Percentiles rank a stretch among this genome's conserved stretches.
Conservation (phyloP, 2,113 vertebrate species). For the Nettapus auritus region DNA sequence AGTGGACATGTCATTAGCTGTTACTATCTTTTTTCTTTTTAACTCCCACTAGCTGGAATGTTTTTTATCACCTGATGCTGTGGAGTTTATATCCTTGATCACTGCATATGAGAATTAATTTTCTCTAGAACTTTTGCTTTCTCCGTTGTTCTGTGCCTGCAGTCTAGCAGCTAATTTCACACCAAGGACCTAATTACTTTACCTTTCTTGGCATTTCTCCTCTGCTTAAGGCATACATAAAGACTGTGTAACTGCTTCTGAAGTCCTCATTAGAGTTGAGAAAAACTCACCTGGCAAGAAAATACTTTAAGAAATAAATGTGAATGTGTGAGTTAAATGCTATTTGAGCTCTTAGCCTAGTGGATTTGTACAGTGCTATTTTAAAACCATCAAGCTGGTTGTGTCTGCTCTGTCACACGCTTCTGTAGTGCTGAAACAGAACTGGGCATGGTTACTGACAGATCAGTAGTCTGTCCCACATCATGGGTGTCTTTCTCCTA, state of each 20-base stretch:
- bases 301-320: background rate
- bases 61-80: background rate
- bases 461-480: background rate
- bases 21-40: background rate
- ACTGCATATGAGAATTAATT: constrained; percentile 16
- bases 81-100: background rate
- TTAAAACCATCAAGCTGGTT: background rate
- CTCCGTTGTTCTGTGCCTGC: background rate
- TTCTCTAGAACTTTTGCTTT: constrained; percentile 20
- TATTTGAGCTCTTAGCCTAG: background rate
- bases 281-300: background rate
- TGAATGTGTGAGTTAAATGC: background rate
- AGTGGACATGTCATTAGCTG: background rate
- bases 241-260: background rate
- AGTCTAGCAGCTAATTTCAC: constrained; percentile 22
- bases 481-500: background rate
- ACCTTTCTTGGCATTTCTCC: constrained; percentile 20
- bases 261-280: constrained; percentile 20
- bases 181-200: constrained; percentile 41
- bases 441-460: background rate
- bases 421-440: background rate
- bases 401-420: background rate
- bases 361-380: background rate
- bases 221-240: background rate
- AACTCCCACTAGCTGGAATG: background rate